Percentiles rank a stretch among this genome's conserved stretches.
These are phyloP conservation scores for Cosmorhoe ocellata DNA, from an alignment of 2,888 invertebrate species.

Conservation along the genomic window DNA sequence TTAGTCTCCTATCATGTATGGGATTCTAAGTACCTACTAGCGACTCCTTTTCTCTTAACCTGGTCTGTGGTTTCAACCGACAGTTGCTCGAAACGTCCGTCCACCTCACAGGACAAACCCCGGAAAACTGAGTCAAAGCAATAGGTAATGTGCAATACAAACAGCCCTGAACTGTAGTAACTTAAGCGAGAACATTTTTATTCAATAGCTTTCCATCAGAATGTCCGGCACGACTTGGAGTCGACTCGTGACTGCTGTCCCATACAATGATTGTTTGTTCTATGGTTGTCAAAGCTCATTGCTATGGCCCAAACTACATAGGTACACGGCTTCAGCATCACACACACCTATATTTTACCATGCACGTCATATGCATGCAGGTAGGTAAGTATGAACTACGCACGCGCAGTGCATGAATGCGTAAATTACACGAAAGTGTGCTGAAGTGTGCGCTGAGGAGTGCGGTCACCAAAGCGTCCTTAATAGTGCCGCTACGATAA, in stretches of 20 bases:
- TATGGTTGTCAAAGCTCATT: constrained; percentile 32
- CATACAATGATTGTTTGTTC: constrained; percentile 29
- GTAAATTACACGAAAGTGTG: no score
- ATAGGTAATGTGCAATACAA: background rate
- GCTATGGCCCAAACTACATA: constrained; percentile 6
- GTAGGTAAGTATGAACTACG: no score
- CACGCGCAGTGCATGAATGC: no score
- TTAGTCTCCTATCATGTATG: no score
- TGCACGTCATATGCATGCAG: no score
- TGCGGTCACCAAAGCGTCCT: background rate
- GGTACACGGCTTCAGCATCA: background rate
- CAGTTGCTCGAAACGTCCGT: no score
- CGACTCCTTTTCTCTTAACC: no score
- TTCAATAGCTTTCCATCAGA: constrained; percentile 47
- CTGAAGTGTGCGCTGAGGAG: background rate
- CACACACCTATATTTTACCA: no score
- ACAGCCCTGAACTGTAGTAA: background rate
- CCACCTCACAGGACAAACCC: no score
- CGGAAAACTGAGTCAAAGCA: no score
- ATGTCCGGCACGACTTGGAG: constrained; percentile 60
- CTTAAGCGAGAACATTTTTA: constrained; percentile 36
- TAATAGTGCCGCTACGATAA: constrained; percentile 6
- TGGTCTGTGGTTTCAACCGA: no score
- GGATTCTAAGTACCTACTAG: no score
- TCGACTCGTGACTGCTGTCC: constrained; percentile 55